Evolutionary conservation across 2,888 invertebrate genomes (phyloP).

Genomic region (Proisotoma minuta): DNA sequence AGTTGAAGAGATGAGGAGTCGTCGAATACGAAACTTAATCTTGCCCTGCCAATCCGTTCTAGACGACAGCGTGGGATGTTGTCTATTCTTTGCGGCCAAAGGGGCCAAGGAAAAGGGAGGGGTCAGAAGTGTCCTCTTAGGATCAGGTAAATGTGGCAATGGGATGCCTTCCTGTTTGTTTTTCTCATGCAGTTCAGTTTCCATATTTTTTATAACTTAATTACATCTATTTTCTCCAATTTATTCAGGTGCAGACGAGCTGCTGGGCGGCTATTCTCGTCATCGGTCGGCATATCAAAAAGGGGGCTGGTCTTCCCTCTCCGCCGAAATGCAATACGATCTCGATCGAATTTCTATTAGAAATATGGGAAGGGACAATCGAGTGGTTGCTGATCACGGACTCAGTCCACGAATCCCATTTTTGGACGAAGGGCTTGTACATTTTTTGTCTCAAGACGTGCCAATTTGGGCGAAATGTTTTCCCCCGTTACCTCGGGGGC

Average conservation of each 20-base stretch:
- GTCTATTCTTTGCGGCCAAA: slow-evolving; percentile 92
- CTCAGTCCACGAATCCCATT: slow-evolving; percentile 71
- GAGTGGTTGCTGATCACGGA: slow-evolving; percentile 84
- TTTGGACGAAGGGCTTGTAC: slow-evolving; percentile 58
- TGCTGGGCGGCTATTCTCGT: slow-evolving; percentile 53
- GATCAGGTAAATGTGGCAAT: too few relatives aligned
- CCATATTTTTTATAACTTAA: background rate
- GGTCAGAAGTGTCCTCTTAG: slow-evolving; percentile 53
- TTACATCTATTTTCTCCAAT: slow-evolving; percentile 56
- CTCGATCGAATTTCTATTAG: slow-evolving; percentile 79
- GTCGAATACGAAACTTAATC: slow-evolving; percentile 68
- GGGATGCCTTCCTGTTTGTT: too few relatives aligned
- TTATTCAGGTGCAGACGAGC: slow-evolving; percentile 93
- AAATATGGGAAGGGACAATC: slow-evolving; percentile 91
- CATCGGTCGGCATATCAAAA: slow-evolving; percentile 45
- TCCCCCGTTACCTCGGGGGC: slow-evolving; percentile 56
- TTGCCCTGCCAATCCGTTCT: slow-evolving; percentile 80
- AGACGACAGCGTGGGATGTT: slow-evolving; percentile 93
- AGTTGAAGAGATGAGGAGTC: slow-evolving; percentile 58
- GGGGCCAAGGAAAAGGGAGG: slow-evolving; percentile 53
- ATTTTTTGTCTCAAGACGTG: slow-evolving; percentile 53
- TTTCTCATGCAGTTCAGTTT: background rate
- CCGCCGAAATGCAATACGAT: slow-evolving; percentile 67
- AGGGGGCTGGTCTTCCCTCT: slow-evolving; percentile 56
- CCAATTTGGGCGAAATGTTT: slow-evolving; percentile 49